phyloP scores from a whole-genome alignment of 2,888 invertebrate species.

The Idaea straminata region DNA sequence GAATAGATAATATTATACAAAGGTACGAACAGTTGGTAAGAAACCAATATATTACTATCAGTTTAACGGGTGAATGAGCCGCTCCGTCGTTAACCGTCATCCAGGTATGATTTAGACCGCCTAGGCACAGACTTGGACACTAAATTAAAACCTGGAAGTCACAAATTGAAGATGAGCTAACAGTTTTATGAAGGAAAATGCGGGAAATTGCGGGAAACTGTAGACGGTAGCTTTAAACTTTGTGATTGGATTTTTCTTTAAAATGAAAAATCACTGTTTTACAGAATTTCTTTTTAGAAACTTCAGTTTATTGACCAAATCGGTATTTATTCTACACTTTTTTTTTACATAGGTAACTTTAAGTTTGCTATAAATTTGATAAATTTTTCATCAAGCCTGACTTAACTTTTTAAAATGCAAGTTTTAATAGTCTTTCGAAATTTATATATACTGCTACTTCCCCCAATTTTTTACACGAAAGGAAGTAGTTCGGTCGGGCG shows the following conservation, averaged over 20 bases:
- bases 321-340: background rate
- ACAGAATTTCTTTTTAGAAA: background rate
- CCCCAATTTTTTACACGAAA: no score
- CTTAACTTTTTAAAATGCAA: no score
- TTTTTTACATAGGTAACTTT: no score
- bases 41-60: slow-evolving; percentile 63
- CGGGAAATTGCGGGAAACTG: background rate
- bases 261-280: background rate
- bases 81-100: slow-evolving; percentile 51
- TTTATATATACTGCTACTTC: no score
- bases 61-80: slow-evolving; percentile 50
- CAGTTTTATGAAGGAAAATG: slow-evolving; percentile 1
- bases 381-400: no score
- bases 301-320: background rate
- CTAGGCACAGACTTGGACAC: slow-evolving; percentile 48
- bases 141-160: slow-evolving; percentile 51
- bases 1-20: background rate
- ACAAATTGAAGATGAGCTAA: slow-evolving; percentile 19
- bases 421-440: no score
- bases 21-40: slow-evolving; percentile 4
- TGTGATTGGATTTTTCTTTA: slow-evolving; percentile 1
- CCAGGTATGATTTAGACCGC: slow-evolving; percentile 61
- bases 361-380: no score
- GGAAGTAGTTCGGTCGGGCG: no score
- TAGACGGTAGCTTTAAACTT: background rate